Evolutionary conservation across 2,888 invertebrate species (phyloP), one percentile per base, ranked within the genome.

Genomic region (Craniophora ligustri): DNA sequence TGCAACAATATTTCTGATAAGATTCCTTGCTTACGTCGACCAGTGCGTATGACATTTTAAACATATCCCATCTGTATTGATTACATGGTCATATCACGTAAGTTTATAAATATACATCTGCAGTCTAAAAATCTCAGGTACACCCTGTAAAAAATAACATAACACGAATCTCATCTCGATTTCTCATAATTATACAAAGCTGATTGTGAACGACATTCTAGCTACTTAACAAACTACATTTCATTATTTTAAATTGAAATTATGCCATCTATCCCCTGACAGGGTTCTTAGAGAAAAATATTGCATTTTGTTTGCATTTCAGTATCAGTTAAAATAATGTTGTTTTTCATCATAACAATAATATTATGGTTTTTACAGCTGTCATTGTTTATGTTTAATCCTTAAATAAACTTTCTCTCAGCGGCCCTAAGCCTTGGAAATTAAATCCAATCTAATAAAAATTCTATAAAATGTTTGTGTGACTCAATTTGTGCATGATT

Each of bases 401-500:
- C n/a, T n/a, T n/a, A n/a, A n/a, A 16, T 13, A 38, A 26, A 14
- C 23, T 19, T 15, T n/a, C 26, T 16, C 15, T 26, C 26, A 39
- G n/a, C 23, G 8, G 36, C 38, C 1, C 1, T 38, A 10, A 19
- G 34, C 30, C 11, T 28, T 10, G 16, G 11, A 47, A 49, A 38
- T 32, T 1, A 54, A 41, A 13, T 45, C 26, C 21, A 21, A 42
- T 65, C 56, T 66, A 65, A 68, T 64, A 58, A 67, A 71, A 75
- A 54, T 30, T 47, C 67, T 75, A 65, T 21, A 54, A 59, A 64
- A 74, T 56, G 48, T 57, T 72, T 64, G 72, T 84, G 83, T 84
- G 83, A 87, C 80, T 78, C 69, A 69, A 75, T 86, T 91, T 92
- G 91, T 91, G 91, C 91, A 90, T 80, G 71, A 83, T 88, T 88